Evolutionary conservation across 2,797 vertebrate genomes (phyloP), one percentile per base, ranked within the genome.

Genomic region (Pygocentrus nattereri): DNA sequence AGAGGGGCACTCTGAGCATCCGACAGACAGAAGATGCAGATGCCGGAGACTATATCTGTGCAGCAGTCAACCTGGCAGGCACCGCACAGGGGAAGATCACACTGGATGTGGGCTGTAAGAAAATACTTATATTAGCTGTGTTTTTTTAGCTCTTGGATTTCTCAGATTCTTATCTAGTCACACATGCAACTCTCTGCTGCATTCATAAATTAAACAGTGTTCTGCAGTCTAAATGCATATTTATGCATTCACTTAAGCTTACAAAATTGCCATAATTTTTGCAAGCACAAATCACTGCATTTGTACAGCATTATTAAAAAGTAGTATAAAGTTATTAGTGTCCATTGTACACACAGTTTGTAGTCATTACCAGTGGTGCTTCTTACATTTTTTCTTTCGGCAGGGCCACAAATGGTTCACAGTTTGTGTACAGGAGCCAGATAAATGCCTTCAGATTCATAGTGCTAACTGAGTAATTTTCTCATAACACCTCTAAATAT

Each of bases 101-200:
- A 13, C 94, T 99, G 44, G 96, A 97, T 81, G 97, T 99, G 54
- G 98, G 98, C 89, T 97, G 98, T 99, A 93, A 95, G 96, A 83
- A 76, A 56, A 13, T 41, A 21, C 62, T 70, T n/a, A 16, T 10
- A 16, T 47, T 2, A 74, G 12, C 23, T 34, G 25, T 27, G 23
- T 18, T 15, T 41, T 34, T 8, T 25, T 13, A n/a, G n/a, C n/a
- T n/a, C n/a, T n/a, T n/a, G 72, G 21, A 58, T 47, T 15, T 21
- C 10, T 30, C 10, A 34, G 12, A 21, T 47, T 25, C 38, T 30
- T 56, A 23, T 1, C 16, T 65, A 65, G 16, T 38, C 34, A n/a
- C 64, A 41, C 21, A 67, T 41, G 64, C 64, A 21, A 12, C 64
- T 23, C 8, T n/a, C 1, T 21, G 1, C 11, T 41, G 64, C 31